Base-by-base conservation (phyloP, 2,888 invertebrate genomes). In the Nomada ruficornis region DNA sequence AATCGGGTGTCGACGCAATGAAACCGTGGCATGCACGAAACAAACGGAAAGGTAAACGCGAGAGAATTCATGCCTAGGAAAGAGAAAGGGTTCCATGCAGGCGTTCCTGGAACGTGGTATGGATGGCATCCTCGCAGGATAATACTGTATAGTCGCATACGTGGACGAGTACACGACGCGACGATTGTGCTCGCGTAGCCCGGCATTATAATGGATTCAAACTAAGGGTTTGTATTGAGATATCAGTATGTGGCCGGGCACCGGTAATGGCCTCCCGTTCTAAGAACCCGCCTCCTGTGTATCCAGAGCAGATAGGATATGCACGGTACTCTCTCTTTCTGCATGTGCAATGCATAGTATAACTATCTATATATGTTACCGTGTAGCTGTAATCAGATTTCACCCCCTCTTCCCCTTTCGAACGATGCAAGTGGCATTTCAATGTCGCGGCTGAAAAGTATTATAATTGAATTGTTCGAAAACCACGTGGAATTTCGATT, bases 151-250 rank as follows among this genome's bases (percentile, higher is more conserved):
- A 63, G 67, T 52, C 70, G 80, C 72, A 80, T 70, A 80, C 71
- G 71, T 71, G 81, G 79, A 77, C 79, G 70, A 75, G 60, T 82
- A 81, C 84, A 84, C 83, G 84, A 83, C 80, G 85, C 83, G 86
- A 86, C 84, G 88, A 88, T 88, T 88, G 86, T 88, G 83, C 88
- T 83, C 88, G 80, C 86, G 76, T 80, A 81, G 71, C 81, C 86
- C 87, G 89, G 91, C 91, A 92, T 92, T 93, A 92, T 93, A 93
- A 93, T 93, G 93, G 93, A 93, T 93, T 93, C 93, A 91, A 92
- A 91, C 93, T 92, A 93, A 93, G 90, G 91, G 91, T 91, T 92
- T 90, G 92, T 93, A 94, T 94, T 93, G 92, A 94, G 93, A 94
- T 93, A 94, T 93, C 93, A 93, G 93, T 92, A 93, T 91, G 92